Evolutionary conservation across 1,140 invertebrate genomes (phyloP).

Genomic region (Procambarus virginalis): DNA sequence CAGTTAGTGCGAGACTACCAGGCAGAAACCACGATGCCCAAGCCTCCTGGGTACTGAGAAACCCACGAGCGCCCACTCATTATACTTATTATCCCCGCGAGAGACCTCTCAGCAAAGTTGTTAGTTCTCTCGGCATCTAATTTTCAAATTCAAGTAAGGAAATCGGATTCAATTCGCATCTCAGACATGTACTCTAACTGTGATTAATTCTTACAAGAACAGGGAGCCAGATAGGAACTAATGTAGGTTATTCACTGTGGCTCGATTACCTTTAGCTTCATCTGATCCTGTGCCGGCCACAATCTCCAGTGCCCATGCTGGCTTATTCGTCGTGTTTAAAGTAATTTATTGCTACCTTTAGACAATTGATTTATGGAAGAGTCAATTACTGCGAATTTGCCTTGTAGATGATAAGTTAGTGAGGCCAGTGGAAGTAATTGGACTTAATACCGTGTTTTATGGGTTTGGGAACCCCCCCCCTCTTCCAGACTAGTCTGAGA

Average conservation of each 20-base stretch:
- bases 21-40: too few species aligned
- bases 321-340: background rate
- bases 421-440: background rate
- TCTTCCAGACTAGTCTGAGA: too few species aligned
- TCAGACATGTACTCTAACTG: background rate
- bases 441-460: constrained; percentile 7
- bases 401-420: background rate
- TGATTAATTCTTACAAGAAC: background rate
- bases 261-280: background rate
- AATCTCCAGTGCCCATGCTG: background rate
- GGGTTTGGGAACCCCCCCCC: background rate
- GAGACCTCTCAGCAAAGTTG: background rate
- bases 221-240: background rate
- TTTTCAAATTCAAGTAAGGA: background rate
- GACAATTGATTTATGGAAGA: background rate
- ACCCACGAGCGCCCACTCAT: too few species aligned
- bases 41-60: too few species aligned
- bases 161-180: background rate
- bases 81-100: background rate
- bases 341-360: background rate
- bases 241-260: background rate
- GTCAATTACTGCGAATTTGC: constrained; percentile 1
- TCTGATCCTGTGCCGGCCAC: background rate
- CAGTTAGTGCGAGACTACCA: too few species aligned
- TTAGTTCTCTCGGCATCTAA: background rate